Percentiles rank a stretch among this genome's conserved stretches.
These are phyloP conservation scores for Volucella zonaria DNA, from an alignment of 2,888 invertebrate species.

Conservation along the genomic window DNA sequence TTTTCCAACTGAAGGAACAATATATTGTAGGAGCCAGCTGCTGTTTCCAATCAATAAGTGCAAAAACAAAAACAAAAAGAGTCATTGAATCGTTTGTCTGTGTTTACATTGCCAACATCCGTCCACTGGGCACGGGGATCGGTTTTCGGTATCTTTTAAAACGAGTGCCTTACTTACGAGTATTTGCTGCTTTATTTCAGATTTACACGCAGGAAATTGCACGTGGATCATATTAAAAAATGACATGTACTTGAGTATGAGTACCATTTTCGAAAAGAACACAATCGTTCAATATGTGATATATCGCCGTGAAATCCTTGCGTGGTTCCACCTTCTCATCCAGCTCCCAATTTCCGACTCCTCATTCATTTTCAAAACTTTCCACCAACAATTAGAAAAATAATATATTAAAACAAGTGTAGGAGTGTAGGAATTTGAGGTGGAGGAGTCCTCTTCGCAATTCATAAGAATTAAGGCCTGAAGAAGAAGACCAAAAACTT, in stretches of 20 bases:
- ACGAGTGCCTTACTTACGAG: too few species aligned
- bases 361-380: too few species aligned
- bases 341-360: too few species aligned
- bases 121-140: background rate
- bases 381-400: too few species aligned
- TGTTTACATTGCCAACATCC: constrained; percentile 16
- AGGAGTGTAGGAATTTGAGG: too few species aligned
- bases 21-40: constrained; percentile 43
- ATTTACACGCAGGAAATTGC: constrained; percentile 10
- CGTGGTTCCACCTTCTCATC: too few species aligned
- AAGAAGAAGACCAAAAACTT: too few species aligned
- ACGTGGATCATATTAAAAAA: constrained; percentile 1
- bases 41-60: constrained; percentile 51
- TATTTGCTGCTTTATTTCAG: constrained; percentile 4
- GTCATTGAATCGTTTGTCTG: constrained; percentile 18
- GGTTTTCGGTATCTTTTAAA: background rate
- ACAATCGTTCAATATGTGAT: too few species aligned
- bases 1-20: constrained; percentile 40
- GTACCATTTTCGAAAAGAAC: background rate
- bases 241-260: background rate
- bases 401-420: too few species aligned
- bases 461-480: too few species aligned
- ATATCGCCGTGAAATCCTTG: too few species aligned
- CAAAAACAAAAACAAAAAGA: constrained; percentile 1
- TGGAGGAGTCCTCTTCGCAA: too few species aligned